phyloP scores from a whole-genome alignment of 2,113 vertebrate species.

The Grallaria varia region DNA sequence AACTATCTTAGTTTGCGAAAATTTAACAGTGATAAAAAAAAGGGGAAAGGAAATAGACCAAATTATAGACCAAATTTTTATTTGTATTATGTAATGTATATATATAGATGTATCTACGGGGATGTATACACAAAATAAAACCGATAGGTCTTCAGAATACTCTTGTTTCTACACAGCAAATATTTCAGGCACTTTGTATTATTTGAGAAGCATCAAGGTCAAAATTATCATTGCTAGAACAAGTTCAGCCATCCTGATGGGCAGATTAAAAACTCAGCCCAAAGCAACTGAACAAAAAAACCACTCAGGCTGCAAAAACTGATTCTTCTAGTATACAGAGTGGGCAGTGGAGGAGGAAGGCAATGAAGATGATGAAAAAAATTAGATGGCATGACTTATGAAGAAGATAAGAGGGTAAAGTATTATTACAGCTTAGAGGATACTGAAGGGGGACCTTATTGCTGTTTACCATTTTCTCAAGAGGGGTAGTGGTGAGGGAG shows the following conservation, averaged over 20 bases:
- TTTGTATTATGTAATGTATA: neutral
- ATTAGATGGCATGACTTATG: neutral
- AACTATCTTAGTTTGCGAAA: neutral
- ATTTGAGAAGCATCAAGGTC: neutral
- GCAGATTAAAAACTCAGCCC: neutral
- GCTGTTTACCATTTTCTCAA: neutral
- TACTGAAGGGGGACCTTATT: neutral
- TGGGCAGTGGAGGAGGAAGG: neutral
- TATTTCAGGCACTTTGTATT: neutral
- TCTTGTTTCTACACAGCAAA: neutral
- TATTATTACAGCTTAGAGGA: neutral
- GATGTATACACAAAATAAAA: neutral
- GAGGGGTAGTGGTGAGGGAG: neutral
- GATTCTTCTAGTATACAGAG: neutral
- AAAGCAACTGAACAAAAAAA: neutral
- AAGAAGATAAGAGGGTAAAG: rapidly evolving
- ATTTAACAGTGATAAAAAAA: neutral
- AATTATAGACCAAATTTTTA: neutral
- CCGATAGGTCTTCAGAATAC: neutral
- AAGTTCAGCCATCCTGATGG: neutral
- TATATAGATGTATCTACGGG: neutral
- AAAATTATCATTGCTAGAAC: neutral
- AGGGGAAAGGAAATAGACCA: neutral
- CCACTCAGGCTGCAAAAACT: neutral
- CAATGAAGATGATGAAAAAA: neutral